phyloP scores from a whole-genome alignment of 2,113 vertebrate genomes.

The Otolemur garnettii region DNA sequence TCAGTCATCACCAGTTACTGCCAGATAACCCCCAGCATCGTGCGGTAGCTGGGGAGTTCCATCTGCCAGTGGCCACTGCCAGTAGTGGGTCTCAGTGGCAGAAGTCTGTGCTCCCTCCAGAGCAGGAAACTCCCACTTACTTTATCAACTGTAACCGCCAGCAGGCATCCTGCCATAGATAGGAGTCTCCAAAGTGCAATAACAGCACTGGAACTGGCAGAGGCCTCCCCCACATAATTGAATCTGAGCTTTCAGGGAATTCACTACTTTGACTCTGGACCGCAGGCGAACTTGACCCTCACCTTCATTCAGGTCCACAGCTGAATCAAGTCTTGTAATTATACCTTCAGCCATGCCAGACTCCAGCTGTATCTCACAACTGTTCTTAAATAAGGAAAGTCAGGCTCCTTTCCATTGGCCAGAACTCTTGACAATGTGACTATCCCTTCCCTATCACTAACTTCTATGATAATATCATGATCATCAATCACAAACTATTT shows the following conservation, averaged over 20 bases:
- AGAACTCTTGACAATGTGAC: neutral
- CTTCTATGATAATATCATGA: neutral
- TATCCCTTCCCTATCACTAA: neutral
- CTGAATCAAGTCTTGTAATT: neutral
- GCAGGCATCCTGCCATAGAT: neutral
- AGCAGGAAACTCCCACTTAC: neutral
- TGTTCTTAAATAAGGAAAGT: neutral
- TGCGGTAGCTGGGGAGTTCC: neutral
- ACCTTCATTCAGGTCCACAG: neutral
- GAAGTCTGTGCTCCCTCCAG: neutral
- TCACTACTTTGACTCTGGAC: neutral
- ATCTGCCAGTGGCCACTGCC: neutral
- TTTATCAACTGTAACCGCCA: neutral
- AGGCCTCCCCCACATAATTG: neutral
- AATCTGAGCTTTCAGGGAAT: conserved; percentile 28
- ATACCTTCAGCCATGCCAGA: neutral
- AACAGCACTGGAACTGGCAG: neutral
- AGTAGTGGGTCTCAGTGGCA: neutral
- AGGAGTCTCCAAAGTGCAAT: neutral
- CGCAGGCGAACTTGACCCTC: neutral
- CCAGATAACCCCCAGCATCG: neutral
- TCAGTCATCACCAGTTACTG: accelerated
- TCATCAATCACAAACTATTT: neutral
- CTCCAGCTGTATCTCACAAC: neutral
- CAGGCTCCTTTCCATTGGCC: neutral